Conservation (phyloP, 1,140 invertebrate genomes). For the Tetragonula clypearis region DNA sequence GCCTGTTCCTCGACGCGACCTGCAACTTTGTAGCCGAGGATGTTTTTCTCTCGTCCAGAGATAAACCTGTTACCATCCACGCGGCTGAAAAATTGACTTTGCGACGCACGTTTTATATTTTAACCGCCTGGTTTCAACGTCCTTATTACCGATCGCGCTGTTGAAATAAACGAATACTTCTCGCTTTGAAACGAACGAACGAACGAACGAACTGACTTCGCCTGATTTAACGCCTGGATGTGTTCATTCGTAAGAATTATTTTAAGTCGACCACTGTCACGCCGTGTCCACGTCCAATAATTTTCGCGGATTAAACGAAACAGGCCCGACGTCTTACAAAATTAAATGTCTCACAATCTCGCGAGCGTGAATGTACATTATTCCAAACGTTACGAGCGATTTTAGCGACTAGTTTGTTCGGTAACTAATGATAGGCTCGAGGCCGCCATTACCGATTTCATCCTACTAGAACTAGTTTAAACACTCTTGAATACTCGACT, state of each 20-base stretch:
- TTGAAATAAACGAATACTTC: too few species aligned
- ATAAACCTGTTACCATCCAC: slow-evolving; percentile 54
- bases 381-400: not conserved
- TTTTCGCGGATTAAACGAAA: not conserved
- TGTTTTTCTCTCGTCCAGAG: slow-evolving; percentile 25
- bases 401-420: too few species aligned
- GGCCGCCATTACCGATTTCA: not conserved
- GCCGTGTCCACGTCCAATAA: not conserved
- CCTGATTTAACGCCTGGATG: not conserved
- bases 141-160: not conserved
- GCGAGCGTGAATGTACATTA: not conserved
- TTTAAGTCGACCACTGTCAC: not conserved
- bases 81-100: slow-evolving; percentile 44
- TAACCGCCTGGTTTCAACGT: not conserved
- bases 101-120: slow-evolving; percentile 10
- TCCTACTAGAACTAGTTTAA: not conserved
- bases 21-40: slow-evolving; percentile 33
- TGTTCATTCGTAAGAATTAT: too few species aligned
- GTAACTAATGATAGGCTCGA: not conserved
- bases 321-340: not conserved
- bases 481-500: not conserved
- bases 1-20: slow-evolving; percentile 22
- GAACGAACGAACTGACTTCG: too few species aligned
- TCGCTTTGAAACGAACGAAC: too few species aligned
- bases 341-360: not conserved